Evolutionary conservation across 2,797 vertebrate genomes (phyloP).

Genomic region (Micromesistius poutassou): DNA sequence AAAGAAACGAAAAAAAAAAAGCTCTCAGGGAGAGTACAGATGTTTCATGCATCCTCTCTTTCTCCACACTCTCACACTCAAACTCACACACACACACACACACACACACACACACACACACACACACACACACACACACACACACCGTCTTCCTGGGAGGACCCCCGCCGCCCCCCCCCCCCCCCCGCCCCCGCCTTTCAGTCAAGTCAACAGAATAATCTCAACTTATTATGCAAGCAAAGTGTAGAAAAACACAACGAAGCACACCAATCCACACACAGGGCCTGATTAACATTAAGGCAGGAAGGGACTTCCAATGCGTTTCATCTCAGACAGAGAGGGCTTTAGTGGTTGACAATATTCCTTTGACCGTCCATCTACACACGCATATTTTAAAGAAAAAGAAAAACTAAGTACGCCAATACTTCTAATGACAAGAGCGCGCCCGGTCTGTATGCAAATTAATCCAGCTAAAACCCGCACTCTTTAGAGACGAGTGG

Average conservation of each 20-base stretch:
- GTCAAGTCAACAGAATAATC: constrained; percentile 33
- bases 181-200: constrained; percentile 34
- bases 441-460: constrained; percentile 32
- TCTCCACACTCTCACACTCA: neutral
- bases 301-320: constrained; percentile 46
- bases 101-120: neutral
- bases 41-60: constrained; percentile 42
- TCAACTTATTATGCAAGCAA: constrained; percentile 49
- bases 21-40: constrained; percentile 69
- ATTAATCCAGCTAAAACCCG: constrained; percentile 34
- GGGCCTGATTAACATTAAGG: constrained; percentile 58
- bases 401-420: constrained; percentile 40
- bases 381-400: constrained; percentile 46
- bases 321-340: constrained; percentile 46
- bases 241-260: constrained; percentile 25
- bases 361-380: constrained; percentile 45
- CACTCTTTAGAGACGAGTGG: constrained; percentile 14
- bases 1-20: constrained; percentile 53
- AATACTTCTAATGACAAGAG: constrained; percentile 41
- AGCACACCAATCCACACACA: constrained; percentile 17
- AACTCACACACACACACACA: neutral
- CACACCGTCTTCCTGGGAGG: constrained; percentile 1
- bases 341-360: constrained; percentile 27
- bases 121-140: neutral
- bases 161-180: neutral